A percentile compares a stretch with the other conserved stretches of the same genome.
These are phyloP conservation scores for Idaea straminata DNA, from an alignment of 2,888 invertebrate genomes.

Conservation along the genomic window DNA sequence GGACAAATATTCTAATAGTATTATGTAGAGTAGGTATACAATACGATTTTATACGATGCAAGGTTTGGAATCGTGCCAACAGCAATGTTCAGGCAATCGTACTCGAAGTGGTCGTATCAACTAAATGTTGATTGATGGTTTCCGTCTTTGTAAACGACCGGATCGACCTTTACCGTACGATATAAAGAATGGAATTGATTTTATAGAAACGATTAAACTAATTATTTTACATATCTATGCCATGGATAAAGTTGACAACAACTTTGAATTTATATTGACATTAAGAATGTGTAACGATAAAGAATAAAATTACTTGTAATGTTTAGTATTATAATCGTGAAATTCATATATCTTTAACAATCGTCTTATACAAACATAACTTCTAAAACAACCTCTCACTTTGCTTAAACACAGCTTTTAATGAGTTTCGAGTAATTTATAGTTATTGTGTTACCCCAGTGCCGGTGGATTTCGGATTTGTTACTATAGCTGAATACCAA, in stretches of 20 bases:
- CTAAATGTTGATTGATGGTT: slow-evolving; percentile 70
- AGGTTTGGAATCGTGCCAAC: slow-evolving; percentile 65
- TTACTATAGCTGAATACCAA: slow-evolving; percentile 51
- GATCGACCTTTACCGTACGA: slow-evolving; percentile 52
- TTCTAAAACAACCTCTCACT: neutral
- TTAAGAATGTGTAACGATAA: neutral
- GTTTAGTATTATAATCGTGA: neutral
- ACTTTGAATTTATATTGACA: neutral
- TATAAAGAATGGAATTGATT: slow-evolving; percentile 38
- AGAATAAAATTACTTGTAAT: neutral
- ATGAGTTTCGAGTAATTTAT: slow-evolving; percentile 75
- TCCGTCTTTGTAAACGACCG: slow-evolving; percentile 56
- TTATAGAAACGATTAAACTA: slow-evolving; percentile 26
- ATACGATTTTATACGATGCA: slow-evolving; percentile 29
- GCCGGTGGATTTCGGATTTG: slow-evolving; percentile 53
- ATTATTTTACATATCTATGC: neutral
- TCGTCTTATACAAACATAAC: neutral
- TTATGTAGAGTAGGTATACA: neutral
- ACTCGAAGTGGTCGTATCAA: slow-evolving; percentile 67
- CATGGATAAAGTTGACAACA: slow-evolving; percentile 6
- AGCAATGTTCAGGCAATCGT: slow-evolving; percentile 63
- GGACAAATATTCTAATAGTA: too few species aligned
- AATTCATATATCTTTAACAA: neutral
- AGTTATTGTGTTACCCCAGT: slow-evolving; percentile 70
- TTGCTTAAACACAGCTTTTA: slow-evolving; percentile 50